Evolutionary conservation across 2,113 vertebrate species (phyloP), one percentile per base, ranked within the genome.

Genomic region (Saguinus midas): DNA sequence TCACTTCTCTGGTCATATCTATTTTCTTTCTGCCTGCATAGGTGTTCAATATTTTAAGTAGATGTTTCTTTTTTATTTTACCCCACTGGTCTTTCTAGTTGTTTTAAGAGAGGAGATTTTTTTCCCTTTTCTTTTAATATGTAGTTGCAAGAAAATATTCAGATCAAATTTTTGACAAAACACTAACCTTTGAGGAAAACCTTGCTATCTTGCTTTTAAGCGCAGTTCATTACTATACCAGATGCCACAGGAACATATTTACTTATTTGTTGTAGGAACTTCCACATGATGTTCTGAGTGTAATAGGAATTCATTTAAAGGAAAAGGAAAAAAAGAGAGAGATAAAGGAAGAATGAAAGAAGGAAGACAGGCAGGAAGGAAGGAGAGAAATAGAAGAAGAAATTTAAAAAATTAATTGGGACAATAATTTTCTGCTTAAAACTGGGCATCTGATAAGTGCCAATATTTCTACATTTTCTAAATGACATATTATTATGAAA

Each of bases 401-500:
- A 23, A 66, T 8, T 40, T 6, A 61, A 29, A 32, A 37, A 25
- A 21, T 81, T 80, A 70, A 40, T 37, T 23, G 76, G 35, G 6
- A 66, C 32, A 81, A 50, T 37, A 81, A 94, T 50, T 94, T 73
- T 94, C 18, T 61, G 23, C 20, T 94, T 3, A 73, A 52, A 72
- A 18, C 16, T 81, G 6, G 48, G 5, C 52, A n/a, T 72, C 5
- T 13, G 55, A 23, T 87, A 94, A 68, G 25, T 48, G 25, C 35
- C 9, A 32, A 32, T 66, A 40, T 58, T 78, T 32, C 32, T 70
- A 70, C 84, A 68, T 29, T 58, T 89, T 83, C 43, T 27, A 84
- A 40, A 16, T 79, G 8, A 79, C 10, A n/a, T 43, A 29, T 23
- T 70, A 50, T 29, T 52, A 20, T 52, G 14, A 85, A 80, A 72